These are phyloP conservation scores for Agrotis ipsilon DNA, from an alignment of 2,888 invertebrate genomes.

Conservation along the genomic window DNA sequence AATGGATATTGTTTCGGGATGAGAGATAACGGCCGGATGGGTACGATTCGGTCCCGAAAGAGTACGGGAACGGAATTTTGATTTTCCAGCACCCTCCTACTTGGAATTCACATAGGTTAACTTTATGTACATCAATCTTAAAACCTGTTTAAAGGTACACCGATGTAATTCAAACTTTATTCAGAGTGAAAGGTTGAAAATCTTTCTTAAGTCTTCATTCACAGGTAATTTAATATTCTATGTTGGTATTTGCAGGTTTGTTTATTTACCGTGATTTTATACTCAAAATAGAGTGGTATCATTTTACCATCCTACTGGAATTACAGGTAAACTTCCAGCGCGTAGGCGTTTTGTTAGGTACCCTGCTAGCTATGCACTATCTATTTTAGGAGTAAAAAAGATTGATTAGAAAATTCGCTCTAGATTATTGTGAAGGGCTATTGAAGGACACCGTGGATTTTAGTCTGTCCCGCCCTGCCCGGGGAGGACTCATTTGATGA, in stretches of 20 bases:
- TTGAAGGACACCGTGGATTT: no score
- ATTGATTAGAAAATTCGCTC: neutral
- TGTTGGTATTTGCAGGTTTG: neutral
- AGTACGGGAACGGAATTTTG: constrained; percentile 70
- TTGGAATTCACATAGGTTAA: constrained; percentile 57
- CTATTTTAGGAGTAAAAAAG: constrained; percentile 13
- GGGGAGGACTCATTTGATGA: no score
- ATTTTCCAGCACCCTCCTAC: constrained; percentile 67
- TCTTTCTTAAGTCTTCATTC: neutral
- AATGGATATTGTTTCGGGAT: constrained; percentile 75
- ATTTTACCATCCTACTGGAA: constrained; percentile 10
- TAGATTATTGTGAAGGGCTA: no score
- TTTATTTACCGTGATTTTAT: neutral
- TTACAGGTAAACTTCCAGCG: neutral
- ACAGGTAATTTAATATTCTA: constrained; percentile 4
- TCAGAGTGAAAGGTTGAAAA: constrained; percentile 1
- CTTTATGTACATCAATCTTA: constrained; percentile 56
- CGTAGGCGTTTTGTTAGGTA: constrained; percentile 17
- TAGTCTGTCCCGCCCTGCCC: no score
- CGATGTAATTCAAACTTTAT: constrained; percentile 26
- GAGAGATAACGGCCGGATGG: constrained; percentile 71
- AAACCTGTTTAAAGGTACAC: constrained; percentile 30
- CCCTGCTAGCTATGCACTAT: constrained; percentile 10
- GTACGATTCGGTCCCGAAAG: constrained; percentile 63
- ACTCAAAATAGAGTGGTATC: constrained; percentile 14